phyloP scores from a whole-genome alignment of 2,888 invertebrate genomes.

The Drosophila paranaensis region DNA sequence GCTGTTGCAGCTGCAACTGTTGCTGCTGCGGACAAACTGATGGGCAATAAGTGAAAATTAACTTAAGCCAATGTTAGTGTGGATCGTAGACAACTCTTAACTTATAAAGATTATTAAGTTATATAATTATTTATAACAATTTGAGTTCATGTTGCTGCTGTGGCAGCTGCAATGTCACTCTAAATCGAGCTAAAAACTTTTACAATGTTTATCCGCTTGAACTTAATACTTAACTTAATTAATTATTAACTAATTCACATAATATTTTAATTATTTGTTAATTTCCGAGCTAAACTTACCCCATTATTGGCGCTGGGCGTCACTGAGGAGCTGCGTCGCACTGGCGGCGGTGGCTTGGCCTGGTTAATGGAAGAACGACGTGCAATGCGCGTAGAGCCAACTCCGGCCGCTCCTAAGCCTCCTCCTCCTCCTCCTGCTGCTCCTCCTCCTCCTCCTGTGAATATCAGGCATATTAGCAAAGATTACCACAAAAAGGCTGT shows the following conservation, averaged over 20 bases:
- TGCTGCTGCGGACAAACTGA: neutral
- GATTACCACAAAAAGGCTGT: neutral
- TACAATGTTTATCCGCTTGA: neutral
- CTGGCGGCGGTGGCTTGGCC: slow-evolving; percentile 92
- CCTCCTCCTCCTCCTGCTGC: slow-evolving; percentile 44
- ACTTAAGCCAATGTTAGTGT: neutral
- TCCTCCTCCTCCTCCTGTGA: slow-evolving; percentile 57
- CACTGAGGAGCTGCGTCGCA: slow-evolving; percentile 90
- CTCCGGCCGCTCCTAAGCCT: slow-evolving; percentile 38
- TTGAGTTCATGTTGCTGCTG: neutral
- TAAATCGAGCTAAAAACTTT: neutral
- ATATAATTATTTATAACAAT: neutral
- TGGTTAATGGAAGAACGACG: slow-evolving; percentile 85
- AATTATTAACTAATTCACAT: neutral
- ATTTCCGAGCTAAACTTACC: slow-evolving; percentile 72
- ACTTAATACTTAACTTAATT: slow-evolving; percentile 55
- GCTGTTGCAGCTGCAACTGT: neutral
- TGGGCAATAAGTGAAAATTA: neutral
- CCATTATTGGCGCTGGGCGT: slow-evolving; percentile 84
- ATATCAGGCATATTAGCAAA: slow-evolving; percentile 29
- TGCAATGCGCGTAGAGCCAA: slow-evolving; percentile 82
- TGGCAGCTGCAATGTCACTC: neutral
- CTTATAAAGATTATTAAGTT: too few relatives aligned
- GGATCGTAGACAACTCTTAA: neutral
- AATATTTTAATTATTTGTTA: too few relatives aligned